Evolutionary conservation across 2,797 vertebrate species (phyloP).

Genomic region (Onychomys arenicola): DNA sequence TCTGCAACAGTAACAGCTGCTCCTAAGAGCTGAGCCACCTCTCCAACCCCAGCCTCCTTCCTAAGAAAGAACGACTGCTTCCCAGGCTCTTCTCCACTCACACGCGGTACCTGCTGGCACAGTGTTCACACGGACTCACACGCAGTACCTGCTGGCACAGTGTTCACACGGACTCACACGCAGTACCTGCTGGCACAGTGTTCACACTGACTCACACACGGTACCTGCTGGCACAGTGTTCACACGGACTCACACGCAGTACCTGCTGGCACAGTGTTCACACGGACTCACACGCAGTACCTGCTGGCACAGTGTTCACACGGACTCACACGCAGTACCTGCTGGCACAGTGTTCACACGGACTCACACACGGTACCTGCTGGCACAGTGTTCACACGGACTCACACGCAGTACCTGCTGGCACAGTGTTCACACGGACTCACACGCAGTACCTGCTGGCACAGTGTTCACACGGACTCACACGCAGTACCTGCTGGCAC

Average conservation of each 20-base stretch:
- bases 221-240: no score
- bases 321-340: background rate
- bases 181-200: no score
- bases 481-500: no score
- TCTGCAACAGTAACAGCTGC: no score
- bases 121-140: background rate
- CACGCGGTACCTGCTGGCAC: background rate
- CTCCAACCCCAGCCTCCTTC: background rate
- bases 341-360: background rate
- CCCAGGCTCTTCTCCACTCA: rapidly evolving
- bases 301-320: no score
- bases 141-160: background rate
- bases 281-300: no score
- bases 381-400: conserved; percentile 31
- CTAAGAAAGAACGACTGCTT: background rate
- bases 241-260: background rate
- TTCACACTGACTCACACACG: no score
- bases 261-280: conserved; percentile 80
- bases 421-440: background rate
- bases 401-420: background rate
- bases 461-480: no score
- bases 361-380: background rate
- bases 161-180: background rate
- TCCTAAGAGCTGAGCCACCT: background rate
- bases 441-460: background rate